phyloP scores from a whole-genome alignment of 2,113 vertebrate species.

The Tupaia chinensis region DNA sequence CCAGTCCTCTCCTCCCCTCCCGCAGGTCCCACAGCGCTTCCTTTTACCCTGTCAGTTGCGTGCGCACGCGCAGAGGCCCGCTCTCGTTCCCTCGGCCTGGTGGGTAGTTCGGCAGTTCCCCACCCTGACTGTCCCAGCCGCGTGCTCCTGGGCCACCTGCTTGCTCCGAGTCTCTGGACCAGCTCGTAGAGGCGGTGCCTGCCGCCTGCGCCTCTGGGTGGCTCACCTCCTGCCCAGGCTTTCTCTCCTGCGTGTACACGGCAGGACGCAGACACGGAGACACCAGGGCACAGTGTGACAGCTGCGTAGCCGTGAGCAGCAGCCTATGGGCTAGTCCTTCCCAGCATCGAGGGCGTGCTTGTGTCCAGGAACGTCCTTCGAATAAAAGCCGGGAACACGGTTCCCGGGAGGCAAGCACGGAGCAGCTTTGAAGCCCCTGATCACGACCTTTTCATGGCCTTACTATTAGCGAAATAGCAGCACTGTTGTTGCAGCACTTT shows the following conservation, averaged over 20 bases:
- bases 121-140: not conserved
- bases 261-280: fast-evolving
- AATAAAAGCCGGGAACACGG: not conserved
- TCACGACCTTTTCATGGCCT: conserved; percentile 21
- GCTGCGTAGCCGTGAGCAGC: fast-evolving
- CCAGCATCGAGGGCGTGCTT: not conserved
- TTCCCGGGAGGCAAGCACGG: conserved; percentile 35
- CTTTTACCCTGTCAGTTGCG: not conserved
- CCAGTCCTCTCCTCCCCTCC: fast-evolving
- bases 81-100: not conserved
- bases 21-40: fast-evolving
- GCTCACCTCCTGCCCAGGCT: not conserved
- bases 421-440: conserved; percentile 55
- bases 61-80: fast-evolving
- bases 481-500: not conserved
- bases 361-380: not conserved
- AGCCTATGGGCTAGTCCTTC: not conserved
- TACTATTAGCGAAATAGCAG: not conserved
- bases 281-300: fast-evolving
- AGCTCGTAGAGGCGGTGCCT: fast-evolving
- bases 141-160: not conserved
- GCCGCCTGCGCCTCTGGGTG: not conserved
- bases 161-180: not conserved
- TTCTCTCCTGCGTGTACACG: not conserved
- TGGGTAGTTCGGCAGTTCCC: fast-evolving